Evolutionary conservation across 2,113 vertebrate species (phyloP), one percentile per base, ranked within the genome.

Genomic region (Callipepla squamata): DNA sequence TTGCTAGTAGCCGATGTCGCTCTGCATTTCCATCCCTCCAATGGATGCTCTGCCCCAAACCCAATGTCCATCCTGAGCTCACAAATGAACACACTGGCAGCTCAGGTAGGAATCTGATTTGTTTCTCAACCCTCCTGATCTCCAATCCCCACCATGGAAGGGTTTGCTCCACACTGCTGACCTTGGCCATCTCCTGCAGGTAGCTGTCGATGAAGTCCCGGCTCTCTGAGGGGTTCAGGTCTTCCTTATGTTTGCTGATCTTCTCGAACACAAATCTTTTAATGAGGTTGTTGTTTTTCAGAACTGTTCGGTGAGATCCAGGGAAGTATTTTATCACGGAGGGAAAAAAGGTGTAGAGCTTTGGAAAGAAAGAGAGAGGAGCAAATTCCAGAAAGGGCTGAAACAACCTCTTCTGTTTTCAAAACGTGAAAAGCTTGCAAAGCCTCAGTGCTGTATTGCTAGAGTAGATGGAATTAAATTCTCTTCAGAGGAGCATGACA

Each of bases 311-410:
- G 85, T 98, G 98, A 5, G 97, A 19, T 82, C 98, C 98, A 73
- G 98, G 98, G 5, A 98, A 0, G 80, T 90, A 89, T 21, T 89
- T 97, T 89, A 99, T 93, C 94, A 98, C n/a, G 57, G 90, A 51
- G 1, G 98, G 98, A 5, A 97, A 40, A 5, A 51, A 51, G 3
- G n/a, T 0, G 72, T 96, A 98, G 28, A 98, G 15, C 98, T 99
- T 90, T n/a, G 58, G 75, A 77, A 7, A 88, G 50, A 91, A 72
- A n/a, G 6, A 91, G 70, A 87, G 25, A 51, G 14, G 25, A 26
- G 13, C 23, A 51, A 51, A n/a, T 51, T 26, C 7, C 25, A 26
- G 13, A 51, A 51, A 28, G 12, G 21, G 13, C 21, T 59, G 32
- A 17, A 2, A 69, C 38, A 63, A n/a, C 3, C 1, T 13, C 3